Evolutionary conservation across 2,797 vertebrate species (phyloP).

Genomic region (Coreius guichenoti): DNA sequence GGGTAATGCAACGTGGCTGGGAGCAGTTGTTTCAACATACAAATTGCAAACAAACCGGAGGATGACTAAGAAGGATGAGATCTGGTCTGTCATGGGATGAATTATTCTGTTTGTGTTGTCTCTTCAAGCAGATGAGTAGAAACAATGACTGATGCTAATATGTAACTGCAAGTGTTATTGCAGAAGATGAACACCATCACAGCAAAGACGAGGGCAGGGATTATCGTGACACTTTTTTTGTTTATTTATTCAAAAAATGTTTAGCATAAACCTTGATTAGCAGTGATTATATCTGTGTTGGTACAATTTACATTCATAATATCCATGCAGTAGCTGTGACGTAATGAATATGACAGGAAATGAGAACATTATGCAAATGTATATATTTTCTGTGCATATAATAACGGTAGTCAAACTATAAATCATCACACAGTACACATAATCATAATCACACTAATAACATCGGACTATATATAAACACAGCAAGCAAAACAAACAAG

Average conservation of each 20-base stretch:
- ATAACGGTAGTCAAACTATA: neutral
- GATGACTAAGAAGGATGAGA: conserved; percentile 40
- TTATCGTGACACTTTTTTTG: neutral
- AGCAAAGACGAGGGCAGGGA: neutral
- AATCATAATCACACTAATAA: neutral
- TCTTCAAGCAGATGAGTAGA: conserved; percentile 34
- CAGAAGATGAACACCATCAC: conserved; percentile 5
- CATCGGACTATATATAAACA: neutral
- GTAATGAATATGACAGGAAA: neutral
- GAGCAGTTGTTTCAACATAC: conserved; percentile 20
- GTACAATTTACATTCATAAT: neutral
- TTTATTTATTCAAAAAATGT: neutral
- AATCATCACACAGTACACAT: neutral
- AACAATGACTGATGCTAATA: conserved; percentile 18
- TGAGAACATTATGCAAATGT: neutral
- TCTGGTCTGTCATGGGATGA: conserved; percentile 24
- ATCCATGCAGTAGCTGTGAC: neutral
- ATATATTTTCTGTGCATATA: neutral
- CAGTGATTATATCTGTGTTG: neutral
- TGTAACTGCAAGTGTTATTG: neutral
- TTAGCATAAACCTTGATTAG: neutral
- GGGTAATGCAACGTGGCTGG: conserved; percentile 24
- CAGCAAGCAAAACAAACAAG: neutral
- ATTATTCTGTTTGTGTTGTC: conserved; percentile 38
- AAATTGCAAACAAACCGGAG: conserved; percentile 33